Conservation (phyloP, 2,888 invertebrate genomes). For the Balanococcus diminutus region DNA sequence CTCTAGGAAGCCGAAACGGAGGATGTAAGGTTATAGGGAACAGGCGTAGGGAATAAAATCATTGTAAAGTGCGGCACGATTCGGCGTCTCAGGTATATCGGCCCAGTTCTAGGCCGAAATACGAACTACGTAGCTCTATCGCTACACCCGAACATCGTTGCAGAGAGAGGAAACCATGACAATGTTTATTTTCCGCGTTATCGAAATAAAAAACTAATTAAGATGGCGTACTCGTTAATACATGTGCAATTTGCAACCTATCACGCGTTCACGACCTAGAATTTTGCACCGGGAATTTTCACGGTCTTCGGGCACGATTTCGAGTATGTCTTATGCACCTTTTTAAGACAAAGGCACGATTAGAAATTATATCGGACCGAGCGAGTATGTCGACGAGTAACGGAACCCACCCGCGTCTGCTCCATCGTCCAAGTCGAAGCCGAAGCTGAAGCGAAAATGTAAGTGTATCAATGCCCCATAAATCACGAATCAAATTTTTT, state of each 20-base stretch:
- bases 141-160: not conserved
- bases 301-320: not conserved
- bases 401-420: not conserved
- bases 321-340: not conserved
- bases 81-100: not conserved
- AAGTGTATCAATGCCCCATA: slow-evolving; percentile 24
- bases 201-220: not conserved
- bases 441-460: not conserved
- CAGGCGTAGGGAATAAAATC: not conserved
- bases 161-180: not conserved
- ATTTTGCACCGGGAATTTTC: slow-evolving; percentile 1
- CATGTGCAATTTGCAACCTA: not conserved
- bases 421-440: not conserved
- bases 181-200: slow-evolving; percentile 27
- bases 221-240: not conserved
- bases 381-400: not conserved
- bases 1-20: not conserved
- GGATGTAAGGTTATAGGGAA: not conserved
- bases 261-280: not conserved
- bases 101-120: slow-evolving; percentile 22
- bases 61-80: not conserved
- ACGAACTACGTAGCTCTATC: not conserved
- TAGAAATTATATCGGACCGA: not conserved
- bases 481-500: slow-evolving; percentile 9
- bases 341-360: not conserved